These are phyloP conservation scores for Gymnothorax reevesii DNA, from an alignment of 2,797 vertebrate genomes.

Conservation along the genomic window DNA sequence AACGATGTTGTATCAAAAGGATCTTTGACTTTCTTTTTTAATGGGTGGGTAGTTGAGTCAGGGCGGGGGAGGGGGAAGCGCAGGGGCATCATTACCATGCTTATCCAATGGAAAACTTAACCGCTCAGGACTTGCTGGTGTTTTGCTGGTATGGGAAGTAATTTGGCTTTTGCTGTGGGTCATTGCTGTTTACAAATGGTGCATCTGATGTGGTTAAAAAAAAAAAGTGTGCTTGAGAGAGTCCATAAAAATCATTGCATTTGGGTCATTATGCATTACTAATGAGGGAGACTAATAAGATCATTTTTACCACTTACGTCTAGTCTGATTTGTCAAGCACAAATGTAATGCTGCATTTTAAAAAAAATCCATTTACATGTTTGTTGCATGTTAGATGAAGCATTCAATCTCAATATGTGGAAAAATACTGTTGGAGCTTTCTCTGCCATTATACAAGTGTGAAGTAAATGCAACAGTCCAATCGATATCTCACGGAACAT, in stretches of 20 bases:
- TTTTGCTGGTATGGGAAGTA: not conserved
- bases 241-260: not conserved
- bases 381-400: not conserved
- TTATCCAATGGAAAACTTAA: not conserved
- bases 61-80: not conserved
- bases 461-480: not conserved
- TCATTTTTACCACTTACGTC: not conserved
- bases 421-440: not conserved
- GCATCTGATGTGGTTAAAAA: not conserved
- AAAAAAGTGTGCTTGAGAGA: not conserved
- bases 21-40: slow-evolving; percentile 12
- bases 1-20: slow-evolving; percentile 12
- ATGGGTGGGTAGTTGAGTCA: not conserved
- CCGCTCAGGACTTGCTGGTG: not conserved
- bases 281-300: too few relatives aligned
- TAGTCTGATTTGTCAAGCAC: not conserved
- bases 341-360: not conserved
- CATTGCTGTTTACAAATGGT: not conserved
- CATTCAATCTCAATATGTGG: not conserved
- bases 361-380: not conserved
- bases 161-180: not conserved
- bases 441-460: not conserved
- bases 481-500: not conserved
- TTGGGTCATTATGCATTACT: not conserved
- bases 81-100: not conserved